Percentiles rank a stretch among this genome's conserved stretches.
These are phyloP conservation scores for Phenganax subtilis DNA, from an alignment of 92 coral and sea anemone species.

Conservation along the genomic window DNA sequence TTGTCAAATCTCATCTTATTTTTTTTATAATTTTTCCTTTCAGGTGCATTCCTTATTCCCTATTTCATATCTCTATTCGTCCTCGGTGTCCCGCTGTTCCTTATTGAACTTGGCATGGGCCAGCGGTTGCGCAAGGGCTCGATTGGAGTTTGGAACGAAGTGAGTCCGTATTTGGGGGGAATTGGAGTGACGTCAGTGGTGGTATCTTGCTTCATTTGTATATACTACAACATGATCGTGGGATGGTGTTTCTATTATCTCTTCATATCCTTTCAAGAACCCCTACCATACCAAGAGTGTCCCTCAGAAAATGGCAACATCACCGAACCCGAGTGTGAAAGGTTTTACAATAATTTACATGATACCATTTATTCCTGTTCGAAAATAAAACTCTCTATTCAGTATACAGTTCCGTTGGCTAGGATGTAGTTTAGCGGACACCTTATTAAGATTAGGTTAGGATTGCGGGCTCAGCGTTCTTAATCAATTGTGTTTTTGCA, in stretches of 20 bases:
- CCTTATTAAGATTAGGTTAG: no score
- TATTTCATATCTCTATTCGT: conserved; percentile 66
- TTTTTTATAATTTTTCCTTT: background rate
- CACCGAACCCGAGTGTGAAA: conserved; percentile 45
- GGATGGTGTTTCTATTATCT: conserved; percentile 90
- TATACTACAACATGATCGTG: conserved; percentile 83
- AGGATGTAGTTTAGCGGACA: no score
- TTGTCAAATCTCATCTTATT: background rate
- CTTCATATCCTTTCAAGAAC: conserved; percentile 83
- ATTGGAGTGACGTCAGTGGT: conserved; percentile 76
- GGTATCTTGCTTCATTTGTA: conserved; percentile 62
- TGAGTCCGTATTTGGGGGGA: conserved; percentile 87
- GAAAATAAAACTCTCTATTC: no score
- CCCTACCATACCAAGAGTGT: conserved; percentile 65
- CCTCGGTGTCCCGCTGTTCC: conserved; percentile 80
- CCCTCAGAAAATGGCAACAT: conserved; percentile 47
- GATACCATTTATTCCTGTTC: no score
- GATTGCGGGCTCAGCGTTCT: no score
- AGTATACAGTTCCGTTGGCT: no score
- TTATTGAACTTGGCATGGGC: conserved; percentile 91
- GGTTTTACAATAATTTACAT: no score
- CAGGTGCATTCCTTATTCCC: conserved; percentile 89
- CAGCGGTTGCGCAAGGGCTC: conserved; percentile 84
- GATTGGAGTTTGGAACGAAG: conserved; percentile 85
- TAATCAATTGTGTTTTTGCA: no score